Evolutionary conservation across 2,113 vertebrate genomes (phyloP).

Genomic region (Callaeas wilsoni): DNA sequence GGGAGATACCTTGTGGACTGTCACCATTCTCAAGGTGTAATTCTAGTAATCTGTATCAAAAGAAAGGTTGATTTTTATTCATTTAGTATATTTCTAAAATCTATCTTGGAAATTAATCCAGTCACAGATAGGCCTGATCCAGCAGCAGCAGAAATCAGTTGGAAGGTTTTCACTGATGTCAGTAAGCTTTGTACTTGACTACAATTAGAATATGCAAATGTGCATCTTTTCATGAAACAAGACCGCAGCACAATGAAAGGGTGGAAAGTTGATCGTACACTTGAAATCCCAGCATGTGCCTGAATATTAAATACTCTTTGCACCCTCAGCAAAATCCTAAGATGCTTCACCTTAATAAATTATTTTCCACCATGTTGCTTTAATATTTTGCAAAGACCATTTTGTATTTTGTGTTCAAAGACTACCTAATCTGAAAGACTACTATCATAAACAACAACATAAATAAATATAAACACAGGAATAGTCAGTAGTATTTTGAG

Average conservation of each 20-base stretch:
- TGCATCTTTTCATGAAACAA: background rate
- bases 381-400: background rate
- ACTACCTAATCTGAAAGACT: background rate
- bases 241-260: background rate
- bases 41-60: background rate
- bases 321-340: background rate
- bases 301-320: background rate
- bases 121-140: background rate
- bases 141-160: background rate
- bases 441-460: background rate
- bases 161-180: background rate
- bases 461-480: background rate
- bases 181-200: background rate
- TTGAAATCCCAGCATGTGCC: background rate
- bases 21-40: background rate
- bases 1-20: background rate
- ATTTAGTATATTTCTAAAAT: background rate
- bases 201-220: background rate
- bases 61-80: background rate
- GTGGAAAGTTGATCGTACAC: background rate
- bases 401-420: background rate
- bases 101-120: background rate
- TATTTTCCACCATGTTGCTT: background rate
- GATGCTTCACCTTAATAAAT: background rate
- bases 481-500: background rate